Conservation (phyloP, 2,888 invertebrate species). For the Villa cingulata region DNA sequence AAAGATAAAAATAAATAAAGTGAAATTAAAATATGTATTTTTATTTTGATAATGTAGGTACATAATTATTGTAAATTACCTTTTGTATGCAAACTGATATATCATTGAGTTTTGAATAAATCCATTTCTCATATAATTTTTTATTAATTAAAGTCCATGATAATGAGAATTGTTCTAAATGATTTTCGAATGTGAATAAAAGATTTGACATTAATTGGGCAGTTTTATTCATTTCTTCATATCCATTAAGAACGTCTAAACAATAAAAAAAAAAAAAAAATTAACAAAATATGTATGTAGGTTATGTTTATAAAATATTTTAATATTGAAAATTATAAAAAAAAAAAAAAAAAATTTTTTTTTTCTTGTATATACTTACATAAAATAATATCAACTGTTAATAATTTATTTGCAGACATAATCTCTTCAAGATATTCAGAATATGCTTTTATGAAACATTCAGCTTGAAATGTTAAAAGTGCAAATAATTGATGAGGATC, state of each 20-base stretch:
- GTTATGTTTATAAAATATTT: background rate
- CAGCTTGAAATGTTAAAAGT: conserved; percentile 49
- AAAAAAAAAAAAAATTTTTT: background rate
- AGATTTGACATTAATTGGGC: conserved; percentile 45
- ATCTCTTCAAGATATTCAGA: conserved; percentile 33
- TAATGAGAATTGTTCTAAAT: conserved; percentile 48
- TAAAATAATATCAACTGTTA: too few relatives aligned
- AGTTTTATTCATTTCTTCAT: conserved; percentile 46
- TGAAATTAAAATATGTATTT: too few relatives aligned
- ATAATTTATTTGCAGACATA: too few relatives aligned
- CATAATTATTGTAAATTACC: too few relatives aligned
- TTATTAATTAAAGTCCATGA: conserved; percentile 56
- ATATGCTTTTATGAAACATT: conserved; percentile 51
- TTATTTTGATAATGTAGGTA: too few relatives aligned
- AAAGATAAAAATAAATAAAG: background rate
- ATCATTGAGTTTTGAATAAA: conserved; percentile 40
- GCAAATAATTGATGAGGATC: conserved; percentile 53
- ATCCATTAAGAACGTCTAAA: conserved; percentile 48
- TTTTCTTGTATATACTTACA: too few relatives aligned
- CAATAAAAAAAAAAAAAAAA: too few relatives aligned
- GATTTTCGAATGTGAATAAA: conserved; percentile 48
- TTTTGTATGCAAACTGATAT: conserved; percentile 42
- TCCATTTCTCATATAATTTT: conserved; percentile 46
- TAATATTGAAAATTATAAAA: background rate
- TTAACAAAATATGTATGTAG: too few relatives aligned